Evolutionary conservation across 1,140 invertebrate species (phyloP).

Genomic region (Acromyrmex echinatior): DNA sequence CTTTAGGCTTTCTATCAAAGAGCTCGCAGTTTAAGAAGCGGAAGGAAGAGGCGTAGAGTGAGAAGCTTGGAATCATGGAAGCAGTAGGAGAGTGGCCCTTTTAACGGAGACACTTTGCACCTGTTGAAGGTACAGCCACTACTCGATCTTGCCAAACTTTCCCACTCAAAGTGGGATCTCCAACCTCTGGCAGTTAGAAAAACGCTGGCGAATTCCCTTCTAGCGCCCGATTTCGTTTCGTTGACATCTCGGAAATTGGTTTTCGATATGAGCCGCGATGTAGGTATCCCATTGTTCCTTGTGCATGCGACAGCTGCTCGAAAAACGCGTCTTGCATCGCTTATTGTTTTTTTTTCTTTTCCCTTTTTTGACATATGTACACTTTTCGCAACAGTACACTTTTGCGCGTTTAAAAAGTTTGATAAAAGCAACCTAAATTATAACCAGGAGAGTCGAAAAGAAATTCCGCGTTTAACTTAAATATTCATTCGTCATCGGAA

Average conservation of each 20-base stretch:
- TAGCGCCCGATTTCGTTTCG: conserved; percentile 73
- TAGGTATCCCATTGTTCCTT: conserved; percentile 75
- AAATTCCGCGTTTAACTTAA: not conserved
- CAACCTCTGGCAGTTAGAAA: conserved; percentile 64
- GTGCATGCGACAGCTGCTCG: conserved; percentile 75
- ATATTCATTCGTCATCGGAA: conserved; percentile 25
- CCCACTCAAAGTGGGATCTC: conserved; percentile 67
- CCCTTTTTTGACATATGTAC: conserved; percentile 22
- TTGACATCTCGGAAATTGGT: conserved; percentile 80
- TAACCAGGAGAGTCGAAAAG: not conserved
- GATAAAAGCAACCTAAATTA: not conserved
- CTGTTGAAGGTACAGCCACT: conserved; percentile 76
- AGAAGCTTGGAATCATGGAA: conserved; percentile 23
- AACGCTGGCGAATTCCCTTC: conserved; percentile 66
- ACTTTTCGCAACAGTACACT: not conserved
- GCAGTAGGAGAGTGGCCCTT: conserved; percentile 68
- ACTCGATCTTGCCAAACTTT: conserved; percentile 57
- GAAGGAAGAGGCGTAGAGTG: conserved; percentile 65
- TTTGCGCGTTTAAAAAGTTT: not conserved
- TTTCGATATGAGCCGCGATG: conserved; percentile 74
- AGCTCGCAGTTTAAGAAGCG: conserved; percentile 73
- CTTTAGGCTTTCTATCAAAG: conserved; percentile 70
- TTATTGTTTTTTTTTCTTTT: conserved; percentile 7
- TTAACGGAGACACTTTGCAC: conserved; percentile 76
- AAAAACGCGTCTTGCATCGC: conserved; percentile 67